Evolutionary conservation across 2,797 vertebrate species (phyloP).

Genomic region (Valencia hispanica): DNA sequence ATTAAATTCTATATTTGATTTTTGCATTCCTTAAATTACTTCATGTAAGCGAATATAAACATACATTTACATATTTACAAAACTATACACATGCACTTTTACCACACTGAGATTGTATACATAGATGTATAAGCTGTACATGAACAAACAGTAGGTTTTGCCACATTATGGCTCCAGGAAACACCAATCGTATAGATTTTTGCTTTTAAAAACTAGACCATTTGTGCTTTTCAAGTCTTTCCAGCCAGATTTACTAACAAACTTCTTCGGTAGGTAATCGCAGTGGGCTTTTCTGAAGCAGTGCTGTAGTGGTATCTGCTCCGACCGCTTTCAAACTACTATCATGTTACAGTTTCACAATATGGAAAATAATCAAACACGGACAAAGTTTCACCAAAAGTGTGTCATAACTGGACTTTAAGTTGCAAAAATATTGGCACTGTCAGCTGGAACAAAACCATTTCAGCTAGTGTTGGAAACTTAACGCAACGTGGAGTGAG

Average conservation of each 20-base stretch:
- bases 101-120: constrained; percentile 71
- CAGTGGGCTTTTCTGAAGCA: constrained; percentile 53
- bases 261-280: constrained; percentile 47
- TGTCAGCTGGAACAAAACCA: constrained; percentile 4
- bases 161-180: constrained; percentile 63
- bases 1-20: constrained; percentile 84
- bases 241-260: constrained; percentile 54
- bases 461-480: neutral
- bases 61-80: constrained; percentile 83
- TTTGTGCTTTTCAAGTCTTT: constrained; percentile 79
- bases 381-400: constrained; percentile 50
- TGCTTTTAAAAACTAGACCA: constrained; percentile 27
- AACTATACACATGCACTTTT: constrained; percentile 82
- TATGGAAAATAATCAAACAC: constrained; percentile 73
- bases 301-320: constrained; percentile 64
- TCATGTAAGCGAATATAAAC: constrained; percentile 82
- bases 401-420: constrained; percentile 50
- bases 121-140: constrained; percentile 54
- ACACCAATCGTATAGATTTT: constrained; percentile 32
- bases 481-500: neutral
- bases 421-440: neutral
- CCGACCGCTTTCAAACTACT: constrained; percentile 45
- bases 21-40: constrained; percentile 85
- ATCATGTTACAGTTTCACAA: constrained; percentile 76
- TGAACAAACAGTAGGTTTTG: constrained; percentile 21